Base-by-base conservation (phyloP, 92 coral and sea anemone species). In the Zoanthus gigantus region DNA sequence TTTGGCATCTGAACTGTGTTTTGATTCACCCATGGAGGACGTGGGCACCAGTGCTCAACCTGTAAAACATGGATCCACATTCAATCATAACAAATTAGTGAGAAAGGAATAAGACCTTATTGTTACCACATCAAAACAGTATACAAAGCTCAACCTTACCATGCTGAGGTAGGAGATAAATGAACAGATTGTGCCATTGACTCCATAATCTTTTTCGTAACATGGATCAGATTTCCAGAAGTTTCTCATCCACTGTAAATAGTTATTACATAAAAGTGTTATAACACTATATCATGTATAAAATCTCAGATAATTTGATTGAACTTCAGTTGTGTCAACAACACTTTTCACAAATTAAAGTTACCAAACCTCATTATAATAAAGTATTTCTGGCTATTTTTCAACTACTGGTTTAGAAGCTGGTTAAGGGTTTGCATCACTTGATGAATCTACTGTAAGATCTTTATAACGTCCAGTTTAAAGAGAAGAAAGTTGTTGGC, bases 31-130 rank as follows among this genome's bases (percentile, higher is more conserved):
- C 98, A 94, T 14, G 93, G 91, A 31, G 90, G 72, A 4, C 73
- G 65, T 30, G 98, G 98, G 57, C 98, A 96, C 98, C 98, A 96
- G 72, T 90, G 88, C 79, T 96, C 98, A 14, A 92, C 98, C 98
- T 96, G 42, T 74, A 74, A 23, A 23, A 0, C 0, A 6, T 8
- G 32, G 32, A 77, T 42, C 23, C 23, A n/a, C 4, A 67, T 67
- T 7, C 13, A 23, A 67, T 23, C 12, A 10, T 67, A 5, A 67
- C 18, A 23, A 8, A 17, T 5, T 8, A 78, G 31, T 18, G 6
- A 10, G 6, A 1, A 52, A 58, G 47, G 0, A 17, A 18, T 12
- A 57, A 8, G 9, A n/a, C 13, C 12, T 16, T 23, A 29, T 46
- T 32, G 42, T 37, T 37, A 37, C 0, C 2, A 13, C 7, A 4